A percentile compares a stretch with the other conserved stretches of the same genome.
Evolutionary conservation across 53 echinoderm and acorn worm species (phyloP).

Genomic region (Apostichopus leukothele): DNA sequence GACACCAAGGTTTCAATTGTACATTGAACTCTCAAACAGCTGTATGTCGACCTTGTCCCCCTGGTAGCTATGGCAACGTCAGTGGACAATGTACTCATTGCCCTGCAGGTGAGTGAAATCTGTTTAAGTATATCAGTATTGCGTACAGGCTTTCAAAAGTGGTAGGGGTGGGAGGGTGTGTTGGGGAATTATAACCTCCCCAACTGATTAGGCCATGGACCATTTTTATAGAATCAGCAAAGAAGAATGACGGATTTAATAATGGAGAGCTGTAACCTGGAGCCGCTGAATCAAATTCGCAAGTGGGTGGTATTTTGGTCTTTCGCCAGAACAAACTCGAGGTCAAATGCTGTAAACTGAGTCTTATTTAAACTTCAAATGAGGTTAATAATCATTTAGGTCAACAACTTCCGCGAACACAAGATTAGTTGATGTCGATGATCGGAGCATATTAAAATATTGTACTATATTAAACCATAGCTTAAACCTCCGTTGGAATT

Average conservation of each 20-base stretch:
- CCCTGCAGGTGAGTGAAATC: not conserved
- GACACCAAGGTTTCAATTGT: conserved; percentile 23
- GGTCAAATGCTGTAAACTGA: too few relatives aligned
- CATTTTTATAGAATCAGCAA: too few relatives aligned
- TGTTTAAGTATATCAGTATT: not conserved
- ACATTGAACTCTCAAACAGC: not conserved
- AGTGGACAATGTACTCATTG: not conserved
- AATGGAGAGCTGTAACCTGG: not conserved
- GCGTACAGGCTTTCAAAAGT: not conserved
- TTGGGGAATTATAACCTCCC: too few relatives aligned
- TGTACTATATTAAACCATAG: not conserved
- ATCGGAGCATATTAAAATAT: too few relatives aligned
- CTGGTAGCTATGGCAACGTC: not conserved
- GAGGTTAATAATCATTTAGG: too few relatives aligned
- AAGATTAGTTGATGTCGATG: too few relatives aligned
- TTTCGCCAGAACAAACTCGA: not conserved
- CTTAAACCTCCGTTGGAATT: not conserved
- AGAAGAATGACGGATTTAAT: too few relatives aligned
- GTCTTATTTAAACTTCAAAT: not conserved
- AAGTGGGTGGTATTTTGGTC: not conserved
- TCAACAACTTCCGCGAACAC: too few relatives aligned
- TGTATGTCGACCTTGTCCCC: not conserved
- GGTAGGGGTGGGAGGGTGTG: not conserved
- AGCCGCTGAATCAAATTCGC: too few relatives aligned
- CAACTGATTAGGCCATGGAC: not conserved